These are phyloP conservation scores for Muraenolepis orangiensis DNA, from an alignment of 2,797 vertebrate genomes.

Conservation along the genomic window DNA sequence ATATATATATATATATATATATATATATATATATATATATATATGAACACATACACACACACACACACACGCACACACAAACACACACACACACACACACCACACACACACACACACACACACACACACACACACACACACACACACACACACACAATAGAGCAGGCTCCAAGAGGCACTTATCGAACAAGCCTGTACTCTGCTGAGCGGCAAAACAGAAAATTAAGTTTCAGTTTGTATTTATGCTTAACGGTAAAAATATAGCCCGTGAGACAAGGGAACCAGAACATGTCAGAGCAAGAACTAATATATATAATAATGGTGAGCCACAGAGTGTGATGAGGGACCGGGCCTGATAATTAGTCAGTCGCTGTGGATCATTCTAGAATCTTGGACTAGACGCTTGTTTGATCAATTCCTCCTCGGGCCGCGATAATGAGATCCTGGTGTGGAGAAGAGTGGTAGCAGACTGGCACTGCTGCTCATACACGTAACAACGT, in stretches of 20 bases:
- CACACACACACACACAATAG: background rate
- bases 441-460: too few relatives aligned
- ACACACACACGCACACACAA: background rate
- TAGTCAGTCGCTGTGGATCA: conserved; percentile 34
- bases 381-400: conserved; percentile 15
- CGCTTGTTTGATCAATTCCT: conserved; percentile 45
- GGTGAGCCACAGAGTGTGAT: background rate
- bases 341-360: conserved; percentile 36
- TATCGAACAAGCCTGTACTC: background rate
- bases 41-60: background rate
- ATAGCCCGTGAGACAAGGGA: background rate
- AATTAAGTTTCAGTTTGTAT: background rate
- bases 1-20: background rate
- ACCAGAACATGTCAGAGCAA: too few relatives aligned
- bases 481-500: background rate
- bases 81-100: background rate
- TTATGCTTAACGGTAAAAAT: background rate
- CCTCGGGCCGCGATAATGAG: conserved; percentile 13
- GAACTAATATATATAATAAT: too few relatives aligned
- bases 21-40: background rate
- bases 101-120: background rate
- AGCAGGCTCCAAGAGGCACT: background rate
- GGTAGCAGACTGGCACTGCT: too few relatives aligned
- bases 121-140: background rate
- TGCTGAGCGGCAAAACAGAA: background rate